Evolutionary conservation across 2,113 vertebrate species (phyloP).

Genomic region (Phocoena phocoena): DNA sequence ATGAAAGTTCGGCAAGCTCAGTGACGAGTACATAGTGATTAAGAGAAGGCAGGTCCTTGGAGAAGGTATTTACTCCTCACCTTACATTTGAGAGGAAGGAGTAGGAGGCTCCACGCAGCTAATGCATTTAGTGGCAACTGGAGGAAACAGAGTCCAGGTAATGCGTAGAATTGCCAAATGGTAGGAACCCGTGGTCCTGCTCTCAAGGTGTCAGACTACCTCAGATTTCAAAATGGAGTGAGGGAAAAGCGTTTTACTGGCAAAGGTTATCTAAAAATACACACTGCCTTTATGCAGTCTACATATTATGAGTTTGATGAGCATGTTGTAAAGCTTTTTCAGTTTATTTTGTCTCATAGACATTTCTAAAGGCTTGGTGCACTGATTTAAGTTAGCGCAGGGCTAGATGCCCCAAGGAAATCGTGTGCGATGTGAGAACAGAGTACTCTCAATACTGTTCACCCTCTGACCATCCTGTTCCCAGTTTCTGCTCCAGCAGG

Average conservation of each 20-base stretch:
- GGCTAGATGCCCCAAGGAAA: not conserved
- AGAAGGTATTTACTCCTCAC: not conserved
- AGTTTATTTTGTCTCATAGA: not conserved
- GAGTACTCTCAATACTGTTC: not conserved
- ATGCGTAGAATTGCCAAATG: not conserved
- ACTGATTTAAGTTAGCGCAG: not conserved
- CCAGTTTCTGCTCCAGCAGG: not conserved
- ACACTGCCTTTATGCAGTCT: not conserved
- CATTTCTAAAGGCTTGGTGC: not conserved
- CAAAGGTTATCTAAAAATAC: not conserved
- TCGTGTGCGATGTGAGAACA: not conserved
- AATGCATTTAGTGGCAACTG: not conserved
- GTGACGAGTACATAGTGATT: not conserved
- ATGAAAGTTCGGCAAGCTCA: not conserved
- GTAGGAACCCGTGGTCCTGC: not conserved
- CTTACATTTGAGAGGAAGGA: not conserved
- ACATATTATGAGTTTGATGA: not conserved
- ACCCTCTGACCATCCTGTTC: conserved; percentile 19
- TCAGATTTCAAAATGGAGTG: not conserved
- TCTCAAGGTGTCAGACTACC: not conserved
- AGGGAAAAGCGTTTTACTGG: not conserved
- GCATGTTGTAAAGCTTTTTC: not conserved
- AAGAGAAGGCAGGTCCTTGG: not conserved
- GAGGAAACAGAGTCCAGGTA: not conserved
- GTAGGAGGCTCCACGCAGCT: rapidly evolving